Evolutionary conservation across 2,113 vertebrate genomes (phyloP).

Genomic region (Clarias gariepinus): DNA sequence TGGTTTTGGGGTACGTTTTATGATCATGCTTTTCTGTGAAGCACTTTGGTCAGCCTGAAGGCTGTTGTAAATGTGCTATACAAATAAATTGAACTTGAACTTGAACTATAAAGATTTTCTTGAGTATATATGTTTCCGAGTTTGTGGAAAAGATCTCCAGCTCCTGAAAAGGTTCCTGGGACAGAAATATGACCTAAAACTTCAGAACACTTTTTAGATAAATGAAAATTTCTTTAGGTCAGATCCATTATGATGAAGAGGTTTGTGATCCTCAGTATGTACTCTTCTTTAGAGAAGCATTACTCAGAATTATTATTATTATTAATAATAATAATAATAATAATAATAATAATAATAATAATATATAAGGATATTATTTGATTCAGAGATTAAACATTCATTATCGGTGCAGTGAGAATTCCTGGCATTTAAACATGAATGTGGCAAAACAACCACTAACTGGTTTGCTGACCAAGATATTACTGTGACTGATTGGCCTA

Average conservation of each 20-base stretch:
- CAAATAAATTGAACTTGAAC: no score
- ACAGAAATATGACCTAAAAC: background rate
- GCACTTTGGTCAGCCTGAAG: no score
- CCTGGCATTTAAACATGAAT: background rate
- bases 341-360: no score
- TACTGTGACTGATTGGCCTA: no score
- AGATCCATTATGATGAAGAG: constrained; percentile 18
- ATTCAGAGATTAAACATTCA: background rate
- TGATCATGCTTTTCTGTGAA: no score
- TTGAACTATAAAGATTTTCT: no score
- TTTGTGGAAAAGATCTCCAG: background rate
- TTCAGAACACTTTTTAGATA: background rate
- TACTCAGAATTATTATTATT: background rate
- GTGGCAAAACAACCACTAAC: no score
- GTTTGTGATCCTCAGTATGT: background rate
- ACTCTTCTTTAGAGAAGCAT: background rate
- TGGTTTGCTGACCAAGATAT: no score
- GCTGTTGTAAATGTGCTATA: no score
- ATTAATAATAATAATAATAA: no score
- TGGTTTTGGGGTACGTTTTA: no score
- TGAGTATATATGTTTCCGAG: no score
- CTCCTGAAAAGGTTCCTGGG: background rate
- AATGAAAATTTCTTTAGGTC: constrained; percentile 13
- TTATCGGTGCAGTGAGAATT: background rate
- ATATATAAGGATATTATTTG: background rate